Conservation (phyloP, 2,888 invertebrate species). For the Trypoxylon attenuatum region DNA sequence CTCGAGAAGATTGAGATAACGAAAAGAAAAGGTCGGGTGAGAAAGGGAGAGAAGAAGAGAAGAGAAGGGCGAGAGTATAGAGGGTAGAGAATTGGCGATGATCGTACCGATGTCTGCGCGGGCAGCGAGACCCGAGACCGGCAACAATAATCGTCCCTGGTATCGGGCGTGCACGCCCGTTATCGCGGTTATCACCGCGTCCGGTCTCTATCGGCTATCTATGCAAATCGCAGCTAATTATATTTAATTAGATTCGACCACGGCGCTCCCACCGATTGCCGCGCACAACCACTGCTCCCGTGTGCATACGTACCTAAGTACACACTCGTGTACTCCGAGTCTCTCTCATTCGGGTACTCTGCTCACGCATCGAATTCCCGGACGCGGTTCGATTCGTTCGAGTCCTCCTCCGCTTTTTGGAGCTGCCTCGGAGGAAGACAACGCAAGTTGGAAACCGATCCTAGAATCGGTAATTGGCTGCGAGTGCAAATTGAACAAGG, state of each 20-base stretch:
- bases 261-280: conserved; percentile 69
- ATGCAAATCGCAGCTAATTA: conserved; percentile 75
- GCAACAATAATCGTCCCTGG: conserved; percentile 72
- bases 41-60: conserved; percentile 16
- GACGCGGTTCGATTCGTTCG: neutral
- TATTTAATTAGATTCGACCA: conserved; percentile 75
- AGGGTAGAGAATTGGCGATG: conserved; percentile 61
- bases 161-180: conserved; percentile 70
- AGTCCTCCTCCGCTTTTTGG: neutral
- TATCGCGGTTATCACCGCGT: conserved; percentile 73
- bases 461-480: too few species aligned
- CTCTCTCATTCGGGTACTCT: too few species aligned
- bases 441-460: too few species aligned
- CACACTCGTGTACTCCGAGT: neutral
- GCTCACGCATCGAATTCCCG: too few species aligned
- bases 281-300: conserved; percentile 50
- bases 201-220: conserved; percentile 74
- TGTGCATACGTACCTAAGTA: neutral
- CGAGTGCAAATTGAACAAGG: too few species aligned
- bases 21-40: neutral
- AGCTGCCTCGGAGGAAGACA: too few species aligned
- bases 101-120: conserved; percentile 67
- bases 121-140: conserved; percentile 55
- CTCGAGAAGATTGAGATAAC: neutral
- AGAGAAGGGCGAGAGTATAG: neutral